phyloP scores from a whole-genome alignment of 2,113 vertebrate genomes.

The Odocoileus virginianus region DNA sequence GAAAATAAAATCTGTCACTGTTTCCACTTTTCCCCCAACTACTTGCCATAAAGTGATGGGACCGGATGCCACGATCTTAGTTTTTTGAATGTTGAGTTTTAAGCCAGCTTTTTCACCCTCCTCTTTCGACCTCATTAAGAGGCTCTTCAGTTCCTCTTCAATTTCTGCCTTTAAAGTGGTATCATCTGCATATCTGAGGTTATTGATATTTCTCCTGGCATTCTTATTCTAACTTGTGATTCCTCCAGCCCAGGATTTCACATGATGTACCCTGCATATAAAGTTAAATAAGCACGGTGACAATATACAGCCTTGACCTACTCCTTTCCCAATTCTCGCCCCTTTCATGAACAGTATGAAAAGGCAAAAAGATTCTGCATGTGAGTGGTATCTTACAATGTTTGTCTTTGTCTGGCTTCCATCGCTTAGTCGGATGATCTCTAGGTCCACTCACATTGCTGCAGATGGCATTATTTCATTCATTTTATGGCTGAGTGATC shows the following conservation, averaged over 20 bases:
- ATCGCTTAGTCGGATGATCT: not conserved
- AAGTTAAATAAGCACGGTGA: not conserved
- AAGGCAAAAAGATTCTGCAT: not conserved
- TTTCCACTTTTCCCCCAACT: not conserved
- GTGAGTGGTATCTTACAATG: not conserved
- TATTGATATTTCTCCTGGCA: not conserved
- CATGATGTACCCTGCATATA: not conserved
- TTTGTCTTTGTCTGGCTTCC: not conserved
- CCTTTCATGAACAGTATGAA: not conserved
- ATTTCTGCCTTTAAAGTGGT: not conserved
- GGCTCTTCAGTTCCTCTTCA: not conserved
- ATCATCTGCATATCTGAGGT: not conserved
- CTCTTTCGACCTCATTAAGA: not conserved
- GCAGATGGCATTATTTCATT: not conserved
- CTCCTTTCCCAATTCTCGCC: not conserved
- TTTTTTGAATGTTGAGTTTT: not conserved
- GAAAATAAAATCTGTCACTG: not conserved
- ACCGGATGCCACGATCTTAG: not conserved
- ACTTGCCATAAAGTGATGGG: not conserved
- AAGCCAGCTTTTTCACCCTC: not conserved
- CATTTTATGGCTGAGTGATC: not conserved
- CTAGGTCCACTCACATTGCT: not conserved
- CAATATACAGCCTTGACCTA: not conserved
- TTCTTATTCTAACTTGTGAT: not conserved
- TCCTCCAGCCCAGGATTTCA: not conserved